phyloP scores from a whole-genome alignment of 2,888 invertebrate genomes.

The Rhaphigaster nebulosa region DNA sequence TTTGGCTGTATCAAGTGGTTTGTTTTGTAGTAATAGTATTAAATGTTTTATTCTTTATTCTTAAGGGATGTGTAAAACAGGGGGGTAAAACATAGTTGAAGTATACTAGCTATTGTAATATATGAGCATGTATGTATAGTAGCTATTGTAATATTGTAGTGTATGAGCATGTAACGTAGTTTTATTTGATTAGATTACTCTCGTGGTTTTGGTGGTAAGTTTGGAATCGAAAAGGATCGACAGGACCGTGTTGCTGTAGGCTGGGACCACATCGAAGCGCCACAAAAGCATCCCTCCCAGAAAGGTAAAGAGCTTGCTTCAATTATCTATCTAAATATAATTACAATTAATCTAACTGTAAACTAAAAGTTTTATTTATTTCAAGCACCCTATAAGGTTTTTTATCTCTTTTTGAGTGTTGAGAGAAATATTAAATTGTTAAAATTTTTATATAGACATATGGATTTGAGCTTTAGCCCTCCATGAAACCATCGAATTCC shows the following conservation, averaged over 20 bases:
- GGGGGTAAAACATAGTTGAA: not conserved
- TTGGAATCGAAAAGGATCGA: constrained; percentile 83
- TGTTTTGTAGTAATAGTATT: not conserved
- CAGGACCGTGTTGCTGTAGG: constrained; percentile 81
- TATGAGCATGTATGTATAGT: too few species aligned
- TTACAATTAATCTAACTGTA: not conserved
- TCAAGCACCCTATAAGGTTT: too few species aligned
- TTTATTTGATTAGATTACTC: constrained; percentile 57
- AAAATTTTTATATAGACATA: too few species aligned
- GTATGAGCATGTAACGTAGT: constrained; percentile 33
- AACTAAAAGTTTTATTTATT: too few species aligned
- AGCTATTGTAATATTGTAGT: too few species aligned
- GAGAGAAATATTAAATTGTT: too few species aligned
- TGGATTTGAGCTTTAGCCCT: too few species aligned
- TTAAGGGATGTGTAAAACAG: not conserved
- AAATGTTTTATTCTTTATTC: not conserved
- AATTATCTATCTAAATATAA: not conserved
- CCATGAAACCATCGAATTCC: too few species aligned
- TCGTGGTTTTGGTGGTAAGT: constrained; percentile 84
- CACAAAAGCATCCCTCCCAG: constrained; percentile 57
- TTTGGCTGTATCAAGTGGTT: not conserved
- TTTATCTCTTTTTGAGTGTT: too few species aligned
- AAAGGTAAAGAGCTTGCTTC: constrained; percentile 53
- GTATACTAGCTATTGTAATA: not conserved
- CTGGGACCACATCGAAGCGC: constrained; percentile 60